Base-by-base conservation (phyloP, 1,140 invertebrate species). In the Orussus abietinus region DNA sequence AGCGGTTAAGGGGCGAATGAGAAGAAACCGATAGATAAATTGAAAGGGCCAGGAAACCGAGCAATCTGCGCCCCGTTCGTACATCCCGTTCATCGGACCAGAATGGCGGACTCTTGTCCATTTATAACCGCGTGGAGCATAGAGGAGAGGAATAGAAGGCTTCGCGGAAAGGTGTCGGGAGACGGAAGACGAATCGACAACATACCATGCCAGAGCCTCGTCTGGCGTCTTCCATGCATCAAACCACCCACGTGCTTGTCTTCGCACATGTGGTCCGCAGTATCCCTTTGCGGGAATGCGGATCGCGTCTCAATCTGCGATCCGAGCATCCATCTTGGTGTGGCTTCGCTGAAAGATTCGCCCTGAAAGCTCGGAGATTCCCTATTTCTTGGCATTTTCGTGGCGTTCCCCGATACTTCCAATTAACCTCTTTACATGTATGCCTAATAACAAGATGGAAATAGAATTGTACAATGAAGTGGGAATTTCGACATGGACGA, bases 161-260 rank as follows among this genome's bases (percentile, higher is more conserved):
- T 57, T 54, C 45, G 47, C 47, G 51, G n/a, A 55, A 57, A 54
- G 53, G 55, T 43, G 35, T 14, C 34, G 35, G 39, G 42, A 45
- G 45, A 59, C 44, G 42, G 57, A 64, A 70, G 67, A 70, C 64
- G 64, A 67, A 70, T 72, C 53, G 67, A 66, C 59, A 61, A 69
- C 65, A 66, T 55, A 45, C 46, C 53, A 40, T 65, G 51, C 50
- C 40, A 55, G n/a, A 38, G 46, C 50, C 48, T 39, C 51, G 49
- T 41, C 50, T 49, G 55, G 61, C 57, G 53, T 61, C 43, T 49
- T 63, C 53, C 49, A 64, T 66, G 64, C 55, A 58, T 66, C 64
- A 69, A 66, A 66, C 52, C 51, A 57, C 34, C 32, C n/a, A n/a
- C n/a, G n/a, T n/a, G n/a, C 22, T 7, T n/a, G 22, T 25, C 22